Percentiles rank a stretch among this genome's conserved stretches.
These are phyloP conservation scores for Mohoua ochrocephala DNA, from an alignment of 2,113 vertebrate species.

Conservation along the genomic window DNA sequence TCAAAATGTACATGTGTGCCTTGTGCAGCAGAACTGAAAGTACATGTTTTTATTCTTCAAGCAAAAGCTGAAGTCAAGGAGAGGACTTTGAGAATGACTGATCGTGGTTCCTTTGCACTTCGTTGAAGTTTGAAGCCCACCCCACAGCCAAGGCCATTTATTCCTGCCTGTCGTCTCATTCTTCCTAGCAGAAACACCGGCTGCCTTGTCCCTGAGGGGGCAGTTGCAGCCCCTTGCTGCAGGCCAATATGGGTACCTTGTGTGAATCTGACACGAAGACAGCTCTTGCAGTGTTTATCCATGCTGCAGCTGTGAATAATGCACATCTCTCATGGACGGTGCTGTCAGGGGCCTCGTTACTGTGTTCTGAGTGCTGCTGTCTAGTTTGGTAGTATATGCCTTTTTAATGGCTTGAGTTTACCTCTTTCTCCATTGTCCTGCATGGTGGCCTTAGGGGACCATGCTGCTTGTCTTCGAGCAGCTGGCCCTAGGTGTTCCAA, in stretches of 20 bases:
- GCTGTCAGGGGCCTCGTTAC: not conserved
- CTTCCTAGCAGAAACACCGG: not conserved
- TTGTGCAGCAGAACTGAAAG: not conserved
- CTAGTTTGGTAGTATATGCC: not conserved
- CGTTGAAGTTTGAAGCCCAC: not conserved
- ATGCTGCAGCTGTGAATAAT: not conserved
- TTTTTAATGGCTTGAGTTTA: not conserved
- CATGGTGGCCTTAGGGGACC: accelerated
- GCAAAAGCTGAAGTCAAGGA: not conserved
- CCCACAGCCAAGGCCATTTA: accelerated
- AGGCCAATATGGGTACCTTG: accelerated
- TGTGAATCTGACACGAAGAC: not conserved
- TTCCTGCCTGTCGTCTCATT: not conserved
- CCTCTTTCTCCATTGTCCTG: not conserved
- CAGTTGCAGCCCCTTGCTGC: not conserved
- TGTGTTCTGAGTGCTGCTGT: not conserved
- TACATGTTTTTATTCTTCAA: not conserved
- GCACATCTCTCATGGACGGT: not conserved
- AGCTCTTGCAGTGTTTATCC: not conserved
- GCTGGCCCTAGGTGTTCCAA: not conserved
- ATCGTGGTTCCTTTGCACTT: not conserved
- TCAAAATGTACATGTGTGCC: not conserved
- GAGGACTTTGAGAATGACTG: not conserved
- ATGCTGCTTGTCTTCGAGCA: not conserved
- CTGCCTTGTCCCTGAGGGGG: not conserved